A percentile compares a stretch with the other conserved stretches of the same genome.
These are phyloP conservation scores for Allacma fusca DNA, from an alignment of 2,888 invertebrate species.

Conservation along the genomic window DNA sequence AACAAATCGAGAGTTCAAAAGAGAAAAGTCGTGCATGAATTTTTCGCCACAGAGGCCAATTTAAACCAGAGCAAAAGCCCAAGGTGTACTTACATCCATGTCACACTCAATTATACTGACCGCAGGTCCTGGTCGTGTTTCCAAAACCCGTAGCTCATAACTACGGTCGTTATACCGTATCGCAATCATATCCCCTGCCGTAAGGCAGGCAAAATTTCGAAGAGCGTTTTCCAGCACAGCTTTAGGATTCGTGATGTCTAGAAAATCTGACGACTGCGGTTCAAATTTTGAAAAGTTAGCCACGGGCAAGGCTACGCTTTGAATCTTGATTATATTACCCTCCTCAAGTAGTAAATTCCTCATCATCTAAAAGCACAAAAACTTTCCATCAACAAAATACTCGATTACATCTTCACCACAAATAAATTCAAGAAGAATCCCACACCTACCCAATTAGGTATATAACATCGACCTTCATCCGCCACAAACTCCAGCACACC, in stretches of 20 bases:
- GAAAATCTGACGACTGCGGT: slow-evolving; percentile 69
- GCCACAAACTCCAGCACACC: slow-evolving; percentile 94
- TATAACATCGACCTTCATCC: slow-evolving; percentile 95
- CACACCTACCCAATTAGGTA: slow-evolving; percentile 81
- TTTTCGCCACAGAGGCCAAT: no score
- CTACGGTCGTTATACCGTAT: slow-evolving; percentile 70
- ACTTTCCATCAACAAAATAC: no score
- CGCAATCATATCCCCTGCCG: slow-evolving; percentile 69
- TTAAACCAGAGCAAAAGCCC: no score
- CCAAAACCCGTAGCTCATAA: slow-evolving; percentile 69
- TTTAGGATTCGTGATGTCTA: slow-evolving; percentile 70
- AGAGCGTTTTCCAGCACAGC: slow-evolving; percentile 68
- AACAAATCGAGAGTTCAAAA: no score
- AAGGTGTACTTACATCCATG: slow-evolving; percentile 70
- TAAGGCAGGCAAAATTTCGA: slow-evolving; percentile 70
- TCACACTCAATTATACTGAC: slow-evolving; percentile 72
- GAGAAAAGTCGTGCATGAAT: no score
- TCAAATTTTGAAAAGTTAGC: slow-evolving; percentile 97
- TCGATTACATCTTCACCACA: no score
- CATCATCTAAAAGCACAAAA: slow-evolving; percentile 81
- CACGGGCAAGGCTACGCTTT: slow-evolving; percentile 90
- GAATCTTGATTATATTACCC: slow-evolving; percentile 85
- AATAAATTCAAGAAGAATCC: no score
- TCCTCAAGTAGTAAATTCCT: slow-evolving; percentile 88
- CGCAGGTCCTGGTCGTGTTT: slow-evolving; percentile 69